Evolutionary conservation across 2,888 invertebrate species (phyloP), one percentile per base, ranked within the genome.

Genomic region (Acrobasis repandana): DNA sequence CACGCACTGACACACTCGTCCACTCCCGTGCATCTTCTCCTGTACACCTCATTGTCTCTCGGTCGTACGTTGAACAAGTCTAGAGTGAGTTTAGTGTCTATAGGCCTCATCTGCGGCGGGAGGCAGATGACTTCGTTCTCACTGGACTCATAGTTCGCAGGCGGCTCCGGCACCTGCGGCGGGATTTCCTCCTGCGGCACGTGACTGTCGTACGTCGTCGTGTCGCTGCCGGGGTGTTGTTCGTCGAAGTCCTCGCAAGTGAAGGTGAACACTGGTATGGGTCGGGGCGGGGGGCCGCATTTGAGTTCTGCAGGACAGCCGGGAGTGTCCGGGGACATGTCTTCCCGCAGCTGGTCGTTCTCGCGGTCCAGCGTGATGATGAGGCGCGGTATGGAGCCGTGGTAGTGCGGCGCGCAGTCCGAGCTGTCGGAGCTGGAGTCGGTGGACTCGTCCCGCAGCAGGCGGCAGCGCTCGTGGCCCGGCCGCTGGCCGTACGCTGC

Each of bases 161-260:
- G 84, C 4, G 85, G 85, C 1, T 75, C 80, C 6, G 85, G 83
- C 1, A 85, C 74, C 0, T 77, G 76, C 0, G 89, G 87, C 1
- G 85, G 79, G 10, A 72, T 65, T 14, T 78, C 77, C 9, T 60
- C 60, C n/a, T 69, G 62, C 1, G 75, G 75, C 9, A 75, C 72
- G 48, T 79, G 66, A 6, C 75, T 77, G 28, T 80, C 77, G 60
- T 73, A 75, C 3, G 72, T 64, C 38, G 71, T 64, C 0, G 72
- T 68, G 59, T 80, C 75, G 58, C 69, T 75, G 34, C 73, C 69
- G 2, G 76, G 67, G n/a, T 76, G 73, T 56, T 66, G 75, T 49
- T 85, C 88, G 61, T 91, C 90, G 59, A 83, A 86, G 66, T 91
- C 92, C 62, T 90, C 91, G 64, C 91, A 91, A 0, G 90, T 91